Base-by-base conservation (phyloP, 1,140 invertebrate genomes). In the Andricus grossulariae region DNA sequence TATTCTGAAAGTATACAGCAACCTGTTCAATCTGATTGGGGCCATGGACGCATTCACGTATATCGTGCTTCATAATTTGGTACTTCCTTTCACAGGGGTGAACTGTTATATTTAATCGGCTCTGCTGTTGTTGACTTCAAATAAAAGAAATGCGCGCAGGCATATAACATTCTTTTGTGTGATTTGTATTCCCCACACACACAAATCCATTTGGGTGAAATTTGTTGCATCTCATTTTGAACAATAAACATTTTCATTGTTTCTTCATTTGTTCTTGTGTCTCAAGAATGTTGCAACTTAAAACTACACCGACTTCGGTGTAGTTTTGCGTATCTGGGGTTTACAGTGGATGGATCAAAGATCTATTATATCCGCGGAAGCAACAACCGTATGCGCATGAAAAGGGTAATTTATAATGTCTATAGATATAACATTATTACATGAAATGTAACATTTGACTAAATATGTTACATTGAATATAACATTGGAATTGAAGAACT, bases 51-150 rank as follows among this genome's bases (percentile, higher is more conserved):
- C 60, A 66, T 66, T 66, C 60, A 66, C 32, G 60, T 66, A 45
- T 25, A 66, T 66, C 21, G 10, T 66, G 8, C 10, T 55, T 55
- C 10, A 66, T 66, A 66, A 66, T 66, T 66, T 45, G 60, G 60
- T 66, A 66, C 60, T 66, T 66, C 60, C 60, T 66, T 66, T 66
- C 60, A 66, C 60, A 39, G 39, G 60, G 60, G 60, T 66, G 60
- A 66, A 66, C 60, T 66, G 60, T 32, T 66, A 66, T 66, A 21
- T n/a, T 66, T 66, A 66, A 66, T 66, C 12, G 19, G 12, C 57
- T 32, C 57, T 13, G 32, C n/a, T 66, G 60, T 66, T 32, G 60
- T 45, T 39, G 60, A 66, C 60, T 32, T 60, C 32, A 60, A 21
- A 57, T n/a, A 32, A 66, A 66, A 13, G 12, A 66, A 66, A 66